Conservation (phyloP, 2,113 vertebrate genomes). For the Myxocyprinus asiaticus region DNA sequence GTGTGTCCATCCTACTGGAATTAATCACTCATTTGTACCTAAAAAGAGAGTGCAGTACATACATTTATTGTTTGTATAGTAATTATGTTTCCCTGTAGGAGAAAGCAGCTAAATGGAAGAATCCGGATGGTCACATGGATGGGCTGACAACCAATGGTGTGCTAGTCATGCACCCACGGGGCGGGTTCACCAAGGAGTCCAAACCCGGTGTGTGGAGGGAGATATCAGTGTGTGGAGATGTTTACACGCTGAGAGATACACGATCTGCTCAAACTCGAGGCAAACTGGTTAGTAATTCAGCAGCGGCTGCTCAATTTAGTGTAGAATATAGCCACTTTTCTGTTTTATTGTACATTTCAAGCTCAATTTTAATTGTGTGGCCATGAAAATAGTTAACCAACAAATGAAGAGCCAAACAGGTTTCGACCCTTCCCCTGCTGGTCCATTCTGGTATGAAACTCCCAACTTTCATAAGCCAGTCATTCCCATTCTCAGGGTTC, state of each 20-base stretch:
- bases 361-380: background rate
- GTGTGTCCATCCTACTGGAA: constrained; percentile 14
- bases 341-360: background rate
- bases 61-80: constrained; percentile 3
- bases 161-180: constrained; percentile 95
- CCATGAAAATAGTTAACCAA: too few species aligned
- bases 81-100: constrained; percentile 75
- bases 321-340: background rate
- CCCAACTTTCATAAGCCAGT: too few species aligned
- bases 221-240: constrained; percentile 96
- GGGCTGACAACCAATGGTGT: constrained; percentile 96
- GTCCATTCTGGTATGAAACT: too few species aligned
- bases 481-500: too few species aligned
- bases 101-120: constrained; percentile 99
- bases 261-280: constrained; percentile 94
- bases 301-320: background rate
- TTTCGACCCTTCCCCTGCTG: too few species aligned
- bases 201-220: constrained; percentile 94
- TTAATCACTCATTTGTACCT: constrained; percentile 20
- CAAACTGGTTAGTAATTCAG: constrained; percentile 83
- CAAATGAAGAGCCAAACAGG: too few species aligned
- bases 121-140: constrained; percentile 98
- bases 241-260: constrained; percentile 94
- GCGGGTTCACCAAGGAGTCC: constrained; percentile 94
- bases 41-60: background rate